phyloP scores from a whole-genome alignment of 1,140 invertebrate species.

The Diorhabda elongata region DNA sequence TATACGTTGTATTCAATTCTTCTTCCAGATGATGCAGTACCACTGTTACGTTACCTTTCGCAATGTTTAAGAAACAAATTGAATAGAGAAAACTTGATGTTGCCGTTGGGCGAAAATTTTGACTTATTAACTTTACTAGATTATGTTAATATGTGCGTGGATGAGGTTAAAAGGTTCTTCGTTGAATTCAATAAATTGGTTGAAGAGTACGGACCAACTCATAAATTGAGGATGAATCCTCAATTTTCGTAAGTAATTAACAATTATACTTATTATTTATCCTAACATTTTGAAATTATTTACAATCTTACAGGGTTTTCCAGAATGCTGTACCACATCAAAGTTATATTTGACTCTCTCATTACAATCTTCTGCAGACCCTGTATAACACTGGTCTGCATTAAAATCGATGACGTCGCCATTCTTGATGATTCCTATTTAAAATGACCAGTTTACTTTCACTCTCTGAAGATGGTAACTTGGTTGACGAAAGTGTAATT shows the following conservation, averaged over 20 bases:
- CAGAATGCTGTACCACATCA: too few relatives aligned
- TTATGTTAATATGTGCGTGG: conserved; percentile 14
- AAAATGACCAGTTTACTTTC: too few relatives aligned
- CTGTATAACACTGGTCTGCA: too few relatives aligned
- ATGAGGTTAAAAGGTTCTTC: conserved; percentile 2
- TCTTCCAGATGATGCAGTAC: conserved; percentile 6
- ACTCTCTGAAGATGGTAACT: too few relatives aligned
- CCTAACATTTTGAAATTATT: too few relatives aligned
- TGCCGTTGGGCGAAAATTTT: conserved; percentile 8
- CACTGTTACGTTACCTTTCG: background rate
- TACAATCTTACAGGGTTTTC: too few relatives aligned
- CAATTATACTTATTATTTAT: too few relatives aligned
- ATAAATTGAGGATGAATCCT: conserved; percentile 9
- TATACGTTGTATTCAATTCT: background rate
- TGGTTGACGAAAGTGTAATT: too few relatives aligned
- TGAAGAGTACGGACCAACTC: conserved; percentile 9
- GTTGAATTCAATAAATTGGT: background rate
- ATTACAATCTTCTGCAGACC: too few relatives aligned
- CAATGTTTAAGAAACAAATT: conserved; percentile 9
- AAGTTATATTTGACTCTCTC: too few relatives aligned
- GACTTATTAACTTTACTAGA: conserved; percentile 14
- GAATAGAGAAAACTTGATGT: conserved; percentile 11
- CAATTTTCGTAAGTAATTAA: conserved; percentile 5
- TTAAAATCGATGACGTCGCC: too few relatives aligned
- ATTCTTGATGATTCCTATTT: too few relatives aligned